Evolutionary conservation across 2,113 vertebrate species (phyloP).

Genomic region (Leiothrix lutea): DNA sequence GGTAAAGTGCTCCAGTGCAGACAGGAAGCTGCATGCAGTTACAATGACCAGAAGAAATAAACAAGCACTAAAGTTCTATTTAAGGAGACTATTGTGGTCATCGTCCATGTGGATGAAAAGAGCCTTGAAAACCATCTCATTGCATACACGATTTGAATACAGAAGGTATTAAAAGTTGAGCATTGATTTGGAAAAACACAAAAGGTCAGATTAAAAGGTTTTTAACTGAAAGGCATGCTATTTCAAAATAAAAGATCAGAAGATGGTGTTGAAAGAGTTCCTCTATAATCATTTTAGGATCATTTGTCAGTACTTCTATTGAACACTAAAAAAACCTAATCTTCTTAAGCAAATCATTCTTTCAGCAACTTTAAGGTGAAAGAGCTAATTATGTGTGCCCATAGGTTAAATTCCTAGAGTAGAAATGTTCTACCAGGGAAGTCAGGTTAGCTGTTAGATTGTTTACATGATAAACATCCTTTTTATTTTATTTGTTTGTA

Average conservation of each 20-base stretch:
- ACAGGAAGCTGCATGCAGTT: not conserved
- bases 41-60: not conserved
- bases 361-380: conserved; percentile 67
- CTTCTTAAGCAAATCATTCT: conserved; percentile 77
- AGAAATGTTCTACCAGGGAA: conserved; percentile 18
- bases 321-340: conserved; percentile 72
- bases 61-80: not conserved
- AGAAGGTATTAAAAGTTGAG: not conserved
- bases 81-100: not conserved
- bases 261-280: conserved; percentile 60
- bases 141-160: not conserved
- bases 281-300: conserved; percentile 71
- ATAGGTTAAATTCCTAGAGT: conserved; percentile 14
- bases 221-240: not conserved
- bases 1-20: not conserved
- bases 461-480: not conserved
- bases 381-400: conserved; percentile 56
- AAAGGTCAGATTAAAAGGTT: conserved; percentile 14
- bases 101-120: not conserved
- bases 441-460: not conserved
- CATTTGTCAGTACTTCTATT: conserved; percentile 71
- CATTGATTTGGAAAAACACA: not conserved
- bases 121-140: not conserved
- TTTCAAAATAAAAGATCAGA: conserved; percentile 63
- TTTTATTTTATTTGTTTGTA: not conserved